Base-by-base conservation (phyloP, 2,797 vertebrate genomes). In the Rhynchotus rufescens region DNA sequence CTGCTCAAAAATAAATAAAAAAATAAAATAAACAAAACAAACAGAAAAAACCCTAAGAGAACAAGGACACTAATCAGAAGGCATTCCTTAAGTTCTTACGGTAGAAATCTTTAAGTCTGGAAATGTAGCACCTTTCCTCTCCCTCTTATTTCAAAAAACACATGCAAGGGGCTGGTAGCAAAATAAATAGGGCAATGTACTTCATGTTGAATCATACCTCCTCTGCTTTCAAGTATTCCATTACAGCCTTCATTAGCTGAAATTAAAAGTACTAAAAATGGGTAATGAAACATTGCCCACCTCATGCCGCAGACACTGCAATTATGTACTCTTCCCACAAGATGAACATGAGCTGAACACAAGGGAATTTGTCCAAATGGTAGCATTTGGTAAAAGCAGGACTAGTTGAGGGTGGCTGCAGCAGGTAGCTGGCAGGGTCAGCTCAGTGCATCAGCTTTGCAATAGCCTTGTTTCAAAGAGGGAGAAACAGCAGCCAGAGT, bases 201-300 rank as follows among this genome's bases (percentile, higher is more conserved):
- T 86, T 67, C 30, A 54, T 51, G 84, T 88, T 82, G 42, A 82
- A 67, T 56, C 80, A 67, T 74, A 69, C 28, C 15, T 59, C 71
- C 64, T 91, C 56, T 28, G 84, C 42, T 91, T 94, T 82, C 49
- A 79, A 51, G 62, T 61, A 56, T 65, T 62, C 38, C 71, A 34
- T 73, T 89, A 67, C 14, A 92, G 32, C 51, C 61, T 91, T 94
- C 72, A 77, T 93, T 90, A 94, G 38, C 12, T 20, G 65, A 91
- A 95, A 93, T 92, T 93, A 93, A 84, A 92, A 90, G n/a, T 44
- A 88, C 7, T 95, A 77, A 67, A 80, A 79, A 62, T 20, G 80
- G 38, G 89, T 88, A 87, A 95, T 12, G 5, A 96, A 93, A 62
- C 34, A 68, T 13, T 36, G 57, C 56, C 61, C 80, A 84, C 52